A percentile compares a stretch with the other conserved stretches of the same genome.
These are phyloP conservation scores for Choreutis nemorana DNA, from an alignment of 2,888 invertebrate genomes.

Conservation along the genomic window DNA sequence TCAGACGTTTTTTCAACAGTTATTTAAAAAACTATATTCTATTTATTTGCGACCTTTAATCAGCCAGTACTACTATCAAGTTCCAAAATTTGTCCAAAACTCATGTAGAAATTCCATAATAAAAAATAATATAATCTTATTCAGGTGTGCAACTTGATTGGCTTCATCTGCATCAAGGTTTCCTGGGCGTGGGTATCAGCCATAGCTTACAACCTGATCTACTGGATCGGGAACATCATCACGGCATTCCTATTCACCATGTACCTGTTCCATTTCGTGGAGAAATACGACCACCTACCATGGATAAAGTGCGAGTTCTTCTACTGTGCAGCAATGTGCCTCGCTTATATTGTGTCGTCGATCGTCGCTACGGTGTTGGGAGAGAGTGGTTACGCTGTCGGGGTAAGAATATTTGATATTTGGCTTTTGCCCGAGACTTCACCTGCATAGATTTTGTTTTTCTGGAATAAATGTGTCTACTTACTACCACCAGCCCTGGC, in stretches of 20 bases:
- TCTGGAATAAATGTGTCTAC: too few relatives aligned
- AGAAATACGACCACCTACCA: conserved; percentile 80
- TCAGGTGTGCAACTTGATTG: conserved; percentile 74
- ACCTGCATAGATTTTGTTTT: too few relatives aligned
- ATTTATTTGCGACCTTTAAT: too few relatives aligned
- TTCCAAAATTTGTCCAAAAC: too few relatives aligned
- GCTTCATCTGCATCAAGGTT: conserved; percentile 82
- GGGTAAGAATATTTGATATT: too few relatives aligned
- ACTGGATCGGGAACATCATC: conserved; percentile 82
- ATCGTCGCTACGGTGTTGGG: conserved; percentile 72
- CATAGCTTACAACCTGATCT: conserved; percentile 78
- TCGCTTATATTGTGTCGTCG: conserved; percentile 79
- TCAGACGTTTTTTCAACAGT: too few relatives aligned
- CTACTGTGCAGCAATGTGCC: conserved; percentile 73
- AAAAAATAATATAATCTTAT: conserved; percentile 14
- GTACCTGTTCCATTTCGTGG: conserved; percentile 85
- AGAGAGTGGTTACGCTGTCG: conserved; percentile 73
- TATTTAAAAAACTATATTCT: too few relatives aligned
- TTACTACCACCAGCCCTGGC: too few relatives aligned
- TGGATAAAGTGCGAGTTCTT: conserved; percentile 85
- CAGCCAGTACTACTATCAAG: too few relatives aligned
- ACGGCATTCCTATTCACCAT: conserved; percentile 76
- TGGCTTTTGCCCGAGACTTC: too few relatives aligned
- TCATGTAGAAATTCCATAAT: too few relatives aligned
- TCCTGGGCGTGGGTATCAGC: conserved; percentile 70